Evolutionary conservation across 1,140 invertebrate genomes (phyloP).

Genomic region (Tetramorium alpestre): DNA sequence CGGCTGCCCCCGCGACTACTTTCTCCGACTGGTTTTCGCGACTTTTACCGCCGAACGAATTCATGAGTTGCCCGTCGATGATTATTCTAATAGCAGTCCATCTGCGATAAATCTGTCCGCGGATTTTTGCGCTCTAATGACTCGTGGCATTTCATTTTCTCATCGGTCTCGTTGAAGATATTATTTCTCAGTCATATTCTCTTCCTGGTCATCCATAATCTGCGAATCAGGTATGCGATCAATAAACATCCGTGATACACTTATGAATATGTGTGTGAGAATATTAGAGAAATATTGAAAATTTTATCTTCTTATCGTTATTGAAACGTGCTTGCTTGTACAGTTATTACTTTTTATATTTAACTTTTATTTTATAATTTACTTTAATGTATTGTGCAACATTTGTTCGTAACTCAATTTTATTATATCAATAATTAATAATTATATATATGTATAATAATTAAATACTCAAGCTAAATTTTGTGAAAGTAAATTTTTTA

Average conservation of each 20-base stretch:
- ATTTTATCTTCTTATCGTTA: not conserved
- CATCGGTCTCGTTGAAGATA: not conserved
- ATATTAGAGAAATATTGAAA: not conserved
- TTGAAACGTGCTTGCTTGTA: not conserved
- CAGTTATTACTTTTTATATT: not conserved
- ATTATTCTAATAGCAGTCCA: constrained; percentile 51
- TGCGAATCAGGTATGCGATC: not conserved
- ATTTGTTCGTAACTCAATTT: not conserved
- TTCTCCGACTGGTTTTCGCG: constrained; percentile 11
- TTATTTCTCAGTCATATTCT: not conserved
- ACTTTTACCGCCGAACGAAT: not conserved
- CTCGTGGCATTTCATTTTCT: not conserved
- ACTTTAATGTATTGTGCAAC: not conserved
- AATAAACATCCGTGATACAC: not conserved
- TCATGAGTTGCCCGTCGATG: not conserved
- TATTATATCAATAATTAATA: not conserved
- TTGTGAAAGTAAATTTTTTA: not conserved
- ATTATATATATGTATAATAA: not conserved
- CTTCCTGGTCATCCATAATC: not conserved
- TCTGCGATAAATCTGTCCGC: constrained; percentile 37
- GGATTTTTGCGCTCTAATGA: not conserved
- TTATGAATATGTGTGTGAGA: not conserved
- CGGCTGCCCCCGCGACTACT: not conserved
- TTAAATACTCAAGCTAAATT: not conserved
- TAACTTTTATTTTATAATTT: not conserved